Base-by-base conservation (phyloP, 2,113 vertebrate species). In the Brachyistius frenatus region DNA sequence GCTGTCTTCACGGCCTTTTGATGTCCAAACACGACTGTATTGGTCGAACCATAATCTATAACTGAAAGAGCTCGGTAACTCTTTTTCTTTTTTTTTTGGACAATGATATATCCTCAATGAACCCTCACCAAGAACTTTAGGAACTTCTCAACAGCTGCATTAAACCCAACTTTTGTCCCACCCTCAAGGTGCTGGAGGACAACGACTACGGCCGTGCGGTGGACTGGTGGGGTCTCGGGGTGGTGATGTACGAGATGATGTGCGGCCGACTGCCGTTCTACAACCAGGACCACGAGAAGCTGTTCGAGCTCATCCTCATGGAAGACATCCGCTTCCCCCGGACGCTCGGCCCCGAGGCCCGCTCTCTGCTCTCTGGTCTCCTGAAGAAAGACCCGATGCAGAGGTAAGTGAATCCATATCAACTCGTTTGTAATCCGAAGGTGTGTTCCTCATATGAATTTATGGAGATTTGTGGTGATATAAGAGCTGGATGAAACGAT, bases 241-340 rank as follows among this genome's bases (percentile, higher is more conserved):
- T 99, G 23, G 97, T 99, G 64, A 98, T 97, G 97, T 98, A 98
- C 0, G 97, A 98, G 93, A 98, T 98, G 97, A 95, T 97, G 95
- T 98, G 97, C 0, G 97, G 97, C 41, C 94, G 97, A 56, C 94
- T 98, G 54, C 96, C 97, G 15, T 99, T 99, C 93, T 99, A 98
- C 94, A 98, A 97, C 91, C 97, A 97, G 90, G 97, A 99, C 91
- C 97, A 98, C 0, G 97, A 99, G 90, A 96, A 96, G 72, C 95
- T 98, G 79, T 98, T 99, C 0, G 97, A 98, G 93, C 96, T 98
- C 56, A 98, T 98, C 92, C 96, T 98, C 33, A 95, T 97, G 95
- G 96, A 98, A 78, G 97, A 99, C 80, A 97, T 98, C 54, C 97
- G 97, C 66, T 98, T 98, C 75, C 97, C 97, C 0, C 95, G 96